phyloP scores from a whole-genome alignment of 2,113 vertebrate genomes.

The Emberiza fucata region DNA sequence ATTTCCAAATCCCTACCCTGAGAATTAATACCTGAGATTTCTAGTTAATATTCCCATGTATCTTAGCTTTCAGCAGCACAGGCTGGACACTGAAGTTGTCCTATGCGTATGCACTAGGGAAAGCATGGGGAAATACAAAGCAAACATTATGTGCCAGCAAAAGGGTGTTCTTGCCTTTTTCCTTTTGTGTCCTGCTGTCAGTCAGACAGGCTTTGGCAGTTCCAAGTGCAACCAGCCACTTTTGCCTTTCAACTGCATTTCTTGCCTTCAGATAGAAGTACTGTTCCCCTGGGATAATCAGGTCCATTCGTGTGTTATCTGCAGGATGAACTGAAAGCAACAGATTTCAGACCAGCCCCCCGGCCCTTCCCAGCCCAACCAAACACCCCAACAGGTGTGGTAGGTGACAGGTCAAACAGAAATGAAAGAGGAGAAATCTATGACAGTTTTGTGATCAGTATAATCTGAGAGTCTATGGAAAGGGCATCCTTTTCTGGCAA shows the following conservation, averaged over 20 bases:
- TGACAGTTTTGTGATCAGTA: neutral
- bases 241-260: constrained; percentile 92
- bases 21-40: neutral
- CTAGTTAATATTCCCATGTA: neutral
- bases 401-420: neutral
- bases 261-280: constrained; percentile 96
- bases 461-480: neutral
- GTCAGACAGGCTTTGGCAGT: constrained; percentile 96
- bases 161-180: constrained; percentile 82
- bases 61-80: neutral
- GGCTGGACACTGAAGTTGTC: neutral
- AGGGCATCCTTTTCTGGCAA: neutral
- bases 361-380: neutral
- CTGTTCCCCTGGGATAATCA: constrained; percentile 95
- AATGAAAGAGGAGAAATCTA: neutral
- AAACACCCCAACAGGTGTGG: neutral
- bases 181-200: constrained; percentile 91
- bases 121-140: neutral
- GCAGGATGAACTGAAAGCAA: constrained; percentile 84
- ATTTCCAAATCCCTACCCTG: neutral
- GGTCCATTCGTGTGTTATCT: constrained; percentile 90
- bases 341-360: neutral
- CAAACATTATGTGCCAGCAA: neutral
- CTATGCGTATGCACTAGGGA: neutral
- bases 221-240: constrained; percentile 94